Conservation (phyloP, 2,797 vertebrate species). For the Lemur catta region DNA sequence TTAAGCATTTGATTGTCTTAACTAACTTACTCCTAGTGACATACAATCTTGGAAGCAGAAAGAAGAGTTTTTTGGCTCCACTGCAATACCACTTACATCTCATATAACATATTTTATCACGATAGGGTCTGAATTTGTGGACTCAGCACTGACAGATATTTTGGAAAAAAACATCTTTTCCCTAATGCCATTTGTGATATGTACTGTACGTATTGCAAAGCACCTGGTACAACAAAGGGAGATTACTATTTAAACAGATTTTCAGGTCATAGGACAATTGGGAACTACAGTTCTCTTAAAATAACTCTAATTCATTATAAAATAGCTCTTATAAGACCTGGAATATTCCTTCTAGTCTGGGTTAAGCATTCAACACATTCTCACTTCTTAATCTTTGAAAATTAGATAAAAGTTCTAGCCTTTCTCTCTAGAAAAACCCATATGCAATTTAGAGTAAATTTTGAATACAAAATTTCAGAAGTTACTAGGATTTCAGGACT, state of each 20-base stretch:
- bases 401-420: neutral
- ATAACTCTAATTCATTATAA: neutral
- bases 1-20: neutral
- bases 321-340: neutral
- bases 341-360: neutral
- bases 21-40: neutral
- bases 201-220: neutral
- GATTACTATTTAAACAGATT: neutral
- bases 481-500: neutral
- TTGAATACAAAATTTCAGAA: constrained; percentile 30
- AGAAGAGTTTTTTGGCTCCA: neutral
- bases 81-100: neutral
- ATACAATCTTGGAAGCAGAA: neutral
- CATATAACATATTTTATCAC: neutral
- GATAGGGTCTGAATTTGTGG: constrained; percentile 5
- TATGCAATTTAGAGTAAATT: neutral
- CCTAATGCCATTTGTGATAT: neutral
- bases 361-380: constrained; percentile 10
- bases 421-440: constrained; percentile 31
- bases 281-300: neutral
- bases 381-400: constrained; percentile 52
- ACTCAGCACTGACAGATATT: neutral
- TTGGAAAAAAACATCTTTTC: neutral
- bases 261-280: neutral
- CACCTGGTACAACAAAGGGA: neutral